Evolutionary conservation across 2,797 vertebrate genomes (phyloP).

Genomic region (Sebastes elongatus): DNA sequence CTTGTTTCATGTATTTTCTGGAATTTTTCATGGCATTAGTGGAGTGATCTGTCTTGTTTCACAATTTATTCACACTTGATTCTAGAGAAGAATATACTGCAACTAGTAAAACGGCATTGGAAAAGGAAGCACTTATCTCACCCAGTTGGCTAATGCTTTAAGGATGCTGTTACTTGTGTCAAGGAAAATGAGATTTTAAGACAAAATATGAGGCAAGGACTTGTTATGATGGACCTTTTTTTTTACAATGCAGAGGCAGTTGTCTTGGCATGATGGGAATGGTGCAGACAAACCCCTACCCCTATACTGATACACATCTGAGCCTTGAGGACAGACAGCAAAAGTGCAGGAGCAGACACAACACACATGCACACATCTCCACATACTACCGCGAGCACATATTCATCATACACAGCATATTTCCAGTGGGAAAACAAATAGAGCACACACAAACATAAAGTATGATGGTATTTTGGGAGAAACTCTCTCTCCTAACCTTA

Average conservation of each 20-base stretch:
- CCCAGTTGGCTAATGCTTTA: background rate
- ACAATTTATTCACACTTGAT: background rate
- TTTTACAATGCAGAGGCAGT: background rate
- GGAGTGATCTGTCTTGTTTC: background rate
- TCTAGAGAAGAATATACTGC: background rate
- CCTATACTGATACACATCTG: slow-evolving; percentile 66
- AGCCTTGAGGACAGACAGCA: slow-evolving; percentile 50
- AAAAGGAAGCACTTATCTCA: background rate
- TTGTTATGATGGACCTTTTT: slow-evolving; percentile 1
- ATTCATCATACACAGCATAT: slow-evolving; percentile 20
- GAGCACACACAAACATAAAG: slow-evolving; percentile 17
- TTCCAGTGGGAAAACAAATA: slow-evolving; percentile 29
- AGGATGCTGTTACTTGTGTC: background rate
- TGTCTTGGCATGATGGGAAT: slow-evolving; percentile 10
- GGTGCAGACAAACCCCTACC: slow-evolving; percentile 34
- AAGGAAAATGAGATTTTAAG: background rate
- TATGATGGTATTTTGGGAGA: slow-evolving; percentile 19
- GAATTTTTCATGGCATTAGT: background rate
- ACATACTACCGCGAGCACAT: slow-evolving; percentile 7
- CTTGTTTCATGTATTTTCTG: background rate
- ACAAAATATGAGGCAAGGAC: background rate
- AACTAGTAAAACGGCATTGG: background rate
- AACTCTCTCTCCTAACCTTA: background rate
- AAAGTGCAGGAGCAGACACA: slow-evolving; percentile 64
- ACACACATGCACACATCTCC: slow-evolving; percentile 46